Evolutionary conservation across 1,140 invertebrate genomes (phyloP), one percentile per base, ranked within the genome.

Genomic region (Atta colombica): DNA sequence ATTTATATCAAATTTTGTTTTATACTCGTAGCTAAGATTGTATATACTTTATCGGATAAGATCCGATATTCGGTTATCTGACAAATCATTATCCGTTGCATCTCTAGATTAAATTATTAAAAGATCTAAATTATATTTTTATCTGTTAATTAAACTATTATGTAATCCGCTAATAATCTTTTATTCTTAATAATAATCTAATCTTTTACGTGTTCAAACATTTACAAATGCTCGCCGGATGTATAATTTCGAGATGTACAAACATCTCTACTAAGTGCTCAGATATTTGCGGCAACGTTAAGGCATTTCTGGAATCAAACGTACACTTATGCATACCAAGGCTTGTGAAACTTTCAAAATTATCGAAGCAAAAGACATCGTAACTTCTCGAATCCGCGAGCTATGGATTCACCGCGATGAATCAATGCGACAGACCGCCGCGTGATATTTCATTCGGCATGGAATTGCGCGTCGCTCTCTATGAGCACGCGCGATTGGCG

Each of bases 381-480:
- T 51, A 72, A 10, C 28, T 8, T 58, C 18, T 35, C 8, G 28
- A 21, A 14, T 53, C 49, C 49, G 16, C 49, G 49, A 53, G 28
- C 10, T 12, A 31, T 28, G 14, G 31, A 78, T 81, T 81, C 65
- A 58, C 31, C n/a, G 63, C 28, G 31, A 14, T 81, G 77, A 81
- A 55, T 81, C 77, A 28, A 81, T 81, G 35, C 35, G 65, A 10
- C 31, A 45, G 28, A 8, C 25, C 65, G 51, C 74, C 65, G 51
- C 74, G 21, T 31, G 77, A 71, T 45, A 58, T 16, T 71, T 16
- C 65, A 69, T 81, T 81, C 31, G n/a, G 8, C 77, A 39, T 58
- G 51, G 51, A 58, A 81, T 69, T 80, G 68, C 80, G 68, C 66
- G 21, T 72, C 78, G 55, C 18, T 69, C 75, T 68, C 8, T 18